Percentiles rank a stretch among this genome's conserved stretches.
Evolutionary conservation across 2,888 invertebrate genomes (phyloP).

Genomic region (Tanytarsus gracilentus): DNA sequence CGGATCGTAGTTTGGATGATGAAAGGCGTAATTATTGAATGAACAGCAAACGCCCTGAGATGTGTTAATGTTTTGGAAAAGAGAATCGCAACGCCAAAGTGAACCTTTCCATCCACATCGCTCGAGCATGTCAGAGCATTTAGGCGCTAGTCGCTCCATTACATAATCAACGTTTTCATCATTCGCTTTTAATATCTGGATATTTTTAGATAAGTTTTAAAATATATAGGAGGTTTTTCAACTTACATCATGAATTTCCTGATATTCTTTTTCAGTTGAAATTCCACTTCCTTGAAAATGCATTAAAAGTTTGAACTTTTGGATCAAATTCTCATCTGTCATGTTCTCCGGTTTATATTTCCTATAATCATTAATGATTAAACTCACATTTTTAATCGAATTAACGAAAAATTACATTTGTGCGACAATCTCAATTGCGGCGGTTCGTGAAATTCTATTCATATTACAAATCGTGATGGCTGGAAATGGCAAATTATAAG

Average conservation of each 20-base stretch:
- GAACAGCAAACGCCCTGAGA: slow-evolving; percentile 53
- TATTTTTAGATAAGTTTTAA: not conserved
- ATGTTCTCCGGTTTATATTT: slow-evolving; percentile 39
- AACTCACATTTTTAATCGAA: slow-evolving; percentile 31
- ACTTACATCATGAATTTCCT: slow-evolving; percentile 32
- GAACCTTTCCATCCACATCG: slow-evolving; percentile 53
- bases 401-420: slow-evolving; percentile 40
- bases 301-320: slow-evolving; percentile 33
- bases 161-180: slow-evolving; percentile 34
- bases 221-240: not conserved
- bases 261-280: slow-evolving; percentile 31
- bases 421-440: slow-evolving; percentile 38
- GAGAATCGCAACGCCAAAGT: slow-evolving; percentile 44
- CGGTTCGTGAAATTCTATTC: slow-evolving; percentile 46
- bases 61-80: slow-evolving; percentile 47
- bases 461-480: slow-evolving; percentile 50
- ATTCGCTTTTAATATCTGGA: slow-evolving; percentile 34
- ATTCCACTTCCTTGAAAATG: slow-evolving; percentile 33
- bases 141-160: slow-evolving; percentile 41
- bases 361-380: slow-evolving; percentile 31
- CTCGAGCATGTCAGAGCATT: slow-evolving; percentile 46
- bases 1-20: slow-evolving; percentile 36
- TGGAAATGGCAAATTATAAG: slow-evolving; percentile 52
- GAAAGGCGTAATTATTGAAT: slow-evolving; percentile 52
- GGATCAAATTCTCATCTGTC: slow-evolving; percentile 34